Conservation (phyloP, 2,113 vertebrate genomes). For the Cynopterus brachyotis region DNA sequence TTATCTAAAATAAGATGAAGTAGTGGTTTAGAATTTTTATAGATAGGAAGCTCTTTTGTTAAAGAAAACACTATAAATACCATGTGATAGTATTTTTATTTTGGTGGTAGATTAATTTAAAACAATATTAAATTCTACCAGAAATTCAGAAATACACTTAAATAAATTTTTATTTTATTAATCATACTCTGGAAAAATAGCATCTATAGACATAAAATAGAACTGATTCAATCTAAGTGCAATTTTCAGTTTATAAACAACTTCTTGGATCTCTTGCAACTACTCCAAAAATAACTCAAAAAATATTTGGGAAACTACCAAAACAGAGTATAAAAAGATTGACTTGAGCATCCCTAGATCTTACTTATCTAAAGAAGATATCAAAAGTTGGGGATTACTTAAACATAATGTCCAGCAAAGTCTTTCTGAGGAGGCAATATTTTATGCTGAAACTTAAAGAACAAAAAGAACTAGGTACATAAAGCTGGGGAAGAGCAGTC, state of each 20-base stretch:
- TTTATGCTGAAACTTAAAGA: neutral
- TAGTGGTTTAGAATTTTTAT: neutral
- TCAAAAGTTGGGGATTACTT: neutral
- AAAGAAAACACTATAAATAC: neutral
- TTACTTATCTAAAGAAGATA: neutral
- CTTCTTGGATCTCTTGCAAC: neutral
- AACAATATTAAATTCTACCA: neutral
- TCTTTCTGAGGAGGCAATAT: neutral
- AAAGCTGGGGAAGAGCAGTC: neutral
- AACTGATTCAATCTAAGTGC: neutral
- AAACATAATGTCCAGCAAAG: neutral
- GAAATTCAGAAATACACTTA: neutral
- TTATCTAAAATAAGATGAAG: neutral
- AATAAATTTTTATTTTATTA: neutral
- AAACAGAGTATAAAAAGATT: neutral
- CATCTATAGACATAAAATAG: neutral
- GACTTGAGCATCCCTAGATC: neutral
- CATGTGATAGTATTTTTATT: neutral
- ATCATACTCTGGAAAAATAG: neutral
- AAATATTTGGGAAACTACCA: neutral
- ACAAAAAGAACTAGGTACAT: neutral
- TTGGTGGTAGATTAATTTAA: neutral
- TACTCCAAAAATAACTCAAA: slow-evolving; percentile 35
- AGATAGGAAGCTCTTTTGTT: neutral
- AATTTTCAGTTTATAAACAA: slow-evolving; percentile 13